phyloP scores from a whole-genome alignment of 2,797 vertebrate genomes.

The Vespertilio murinus region DNA sequence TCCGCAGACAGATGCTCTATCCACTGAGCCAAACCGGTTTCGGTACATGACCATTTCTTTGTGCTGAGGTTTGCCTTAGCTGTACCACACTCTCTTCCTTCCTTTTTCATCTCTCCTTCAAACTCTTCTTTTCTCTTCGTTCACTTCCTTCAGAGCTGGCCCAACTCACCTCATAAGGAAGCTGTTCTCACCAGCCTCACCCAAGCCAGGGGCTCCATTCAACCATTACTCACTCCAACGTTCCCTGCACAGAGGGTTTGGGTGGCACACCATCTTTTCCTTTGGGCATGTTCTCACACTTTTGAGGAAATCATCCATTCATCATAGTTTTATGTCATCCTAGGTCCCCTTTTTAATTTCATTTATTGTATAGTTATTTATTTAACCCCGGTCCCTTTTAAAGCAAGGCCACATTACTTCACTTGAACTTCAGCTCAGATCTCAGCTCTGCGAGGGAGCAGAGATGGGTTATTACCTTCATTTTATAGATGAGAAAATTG shows the following conservation, averaged over 20 bases:
- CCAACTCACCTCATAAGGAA: not conserved
- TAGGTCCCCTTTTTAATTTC: not conserved
- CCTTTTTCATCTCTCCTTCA: not conserved
- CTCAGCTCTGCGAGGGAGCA: not conserved
- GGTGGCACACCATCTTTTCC: not conserved
- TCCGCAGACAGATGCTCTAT: too few species aligned
- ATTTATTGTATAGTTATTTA: too few species aligned
- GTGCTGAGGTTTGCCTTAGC: not conserved
- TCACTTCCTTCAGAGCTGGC: not conserved
- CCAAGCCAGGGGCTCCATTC: not conserved
- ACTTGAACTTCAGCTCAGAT: not conserved
- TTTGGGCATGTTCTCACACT: not conserved
- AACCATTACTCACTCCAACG: fast-evolving
- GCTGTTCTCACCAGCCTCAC: not conserved
- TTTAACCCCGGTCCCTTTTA: not conserved
- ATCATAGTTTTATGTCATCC: not conserved
- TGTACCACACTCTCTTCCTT: too few species aligned
- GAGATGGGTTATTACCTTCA: not conserved
- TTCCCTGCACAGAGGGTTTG: not conserved
- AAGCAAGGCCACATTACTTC: not conserved
- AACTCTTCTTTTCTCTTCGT: not conserved
- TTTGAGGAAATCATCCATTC: not conserved
- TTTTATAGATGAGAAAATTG: not conserved
- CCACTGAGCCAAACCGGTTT: too few species aligned
- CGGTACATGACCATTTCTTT: not conserved